Evolutionary conservation across 2,888 invertebrate species (phyloP), one percentile per base, ranked within the genome.

Genomic region (Eucriotettix oculatus): DNA sequence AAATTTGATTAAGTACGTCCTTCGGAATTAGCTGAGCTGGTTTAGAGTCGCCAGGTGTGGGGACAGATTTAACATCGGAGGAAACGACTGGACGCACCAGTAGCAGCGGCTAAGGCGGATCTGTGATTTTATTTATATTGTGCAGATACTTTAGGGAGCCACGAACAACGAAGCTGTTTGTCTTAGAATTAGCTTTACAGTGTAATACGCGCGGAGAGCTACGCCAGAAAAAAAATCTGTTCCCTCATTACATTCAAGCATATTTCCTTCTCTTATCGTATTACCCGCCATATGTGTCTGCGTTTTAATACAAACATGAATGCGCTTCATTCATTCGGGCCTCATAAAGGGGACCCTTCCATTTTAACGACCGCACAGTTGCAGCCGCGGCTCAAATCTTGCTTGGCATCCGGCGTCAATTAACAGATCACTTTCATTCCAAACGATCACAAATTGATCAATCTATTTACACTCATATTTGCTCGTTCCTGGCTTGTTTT

Each of bases 261-360:
- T 60, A 60, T 60, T 57, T 60, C 60, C 60, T 60, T 57, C 57
- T 44, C 60, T 60, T 60, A 60, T 60, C 60, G 54, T 53, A 57
- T 60, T 60, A 60, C 60, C 57, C 41, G 55, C 55, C 55, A 55
- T 42, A 55, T 55, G 55, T 55, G 55, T 40, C 55, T 55, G 55
- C 42, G 55, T 55, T 55, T 55, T 40, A 55, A 55, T 55, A 55
- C 55, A 55, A 55, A 40, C 55, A 55, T 55, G 55, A 55, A 55
- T 55, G 55, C 41, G 55, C 29, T n/a, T 55, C 55, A 55, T 55
- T 55, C 55, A 55, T 55, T 14, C 41, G n/a, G 40, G 41, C 40
- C n/a, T 55, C 55, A 55, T 55, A 55, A 55, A 55, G 42, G 41
- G 40, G 41, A 42, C 42, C 42, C 42, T 42, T 42, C 55, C 42